These are phyloP conservation scores for Sinocyclocheilus grahami DNA, from an alignment of 2,113 vertebrate species.

Conservation along the genomic window DNA sequence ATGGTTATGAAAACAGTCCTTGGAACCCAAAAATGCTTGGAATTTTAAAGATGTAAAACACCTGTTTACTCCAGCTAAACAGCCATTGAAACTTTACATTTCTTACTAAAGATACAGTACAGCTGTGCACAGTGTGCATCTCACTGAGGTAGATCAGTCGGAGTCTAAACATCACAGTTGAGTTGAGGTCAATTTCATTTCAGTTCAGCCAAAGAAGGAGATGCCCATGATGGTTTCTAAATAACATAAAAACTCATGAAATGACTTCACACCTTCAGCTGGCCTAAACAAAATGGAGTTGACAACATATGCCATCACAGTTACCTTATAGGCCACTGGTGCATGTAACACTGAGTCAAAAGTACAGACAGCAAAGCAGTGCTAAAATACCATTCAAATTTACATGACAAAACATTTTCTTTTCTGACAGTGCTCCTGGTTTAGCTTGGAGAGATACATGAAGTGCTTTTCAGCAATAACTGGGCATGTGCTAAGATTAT, in stretches of 20 bases:
- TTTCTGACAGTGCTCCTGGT: constrained; percentile 21
- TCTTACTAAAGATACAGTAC: constrained; percentile 47
- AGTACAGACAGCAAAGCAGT: constrained; percentile 20
- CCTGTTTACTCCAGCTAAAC: constrained; percentile 50
- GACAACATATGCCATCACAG: background rate
- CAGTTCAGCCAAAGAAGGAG: background rate
- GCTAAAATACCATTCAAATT: constrained; percentile 24
- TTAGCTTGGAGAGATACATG: constrained; percentile 11
- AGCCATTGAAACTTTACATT: constrained; percentile 37
- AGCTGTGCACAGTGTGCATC: constrained; percentile 42
- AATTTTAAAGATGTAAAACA: constrained; percentile 50
- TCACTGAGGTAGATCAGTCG: constrained; percentile 53
- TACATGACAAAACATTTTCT: background rate
- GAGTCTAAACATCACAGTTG: constrained; percentile 54
- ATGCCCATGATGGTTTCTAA: background rate
- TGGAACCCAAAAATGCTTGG: constrained; percentile 42
- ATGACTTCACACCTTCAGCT: background rate
- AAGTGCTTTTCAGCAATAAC: constrained; percentile 36
- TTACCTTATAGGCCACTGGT: constrained; percentile 39
- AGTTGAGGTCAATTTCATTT: constrained; percentile 18
- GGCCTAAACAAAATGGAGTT: constrained; percentile 11
- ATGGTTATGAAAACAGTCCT: constrained; percentile 10
- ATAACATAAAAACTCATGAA: background rate
- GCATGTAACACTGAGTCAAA: constrained; percentile 18
- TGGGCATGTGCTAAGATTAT: background rate